These are phyloP conservation scores for Eupristina koningsbergeri DNA, from an alignment of 1,140 invertebrate species.

Conservation along the genomic window DNA sequence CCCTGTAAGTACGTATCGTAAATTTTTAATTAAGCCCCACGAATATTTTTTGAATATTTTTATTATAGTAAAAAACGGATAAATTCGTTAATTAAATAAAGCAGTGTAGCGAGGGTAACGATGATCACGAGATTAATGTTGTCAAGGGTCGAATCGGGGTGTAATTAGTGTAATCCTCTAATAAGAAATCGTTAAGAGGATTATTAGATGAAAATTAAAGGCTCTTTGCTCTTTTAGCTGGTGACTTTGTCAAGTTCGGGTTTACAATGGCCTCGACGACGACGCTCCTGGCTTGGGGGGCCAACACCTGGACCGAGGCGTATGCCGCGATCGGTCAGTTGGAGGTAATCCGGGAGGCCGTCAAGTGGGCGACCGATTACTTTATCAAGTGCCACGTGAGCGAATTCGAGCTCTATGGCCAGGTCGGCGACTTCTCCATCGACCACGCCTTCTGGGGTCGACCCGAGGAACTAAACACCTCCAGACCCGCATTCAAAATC, in stretches of 20 bases:
- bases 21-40: no score
- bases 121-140: background rate
- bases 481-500: slow-evolving; percentile 77
- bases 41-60: no score
- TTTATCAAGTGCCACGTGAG: slow-evolving; percentile 77
- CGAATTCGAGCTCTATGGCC: slow-evolving; percentile 75
- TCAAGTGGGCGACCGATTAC: slow-evolving; percentile 79
- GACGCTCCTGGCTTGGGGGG: slow-evolving; percentile 77
- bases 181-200: background rate
- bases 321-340: slow-evolving; percentile 71
- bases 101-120: background rate
- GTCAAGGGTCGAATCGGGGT: background rate
- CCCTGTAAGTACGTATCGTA: no score
- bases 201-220: background rate
- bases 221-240: slow-evolving; percentile 69
- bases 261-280: slow-evolving; percentile 78
- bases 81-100: background rate
- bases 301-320: slow-evolving; percentile 74
- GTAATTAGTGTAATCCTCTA: background rate
- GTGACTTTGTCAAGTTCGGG: slow-evolving; percentile 79
- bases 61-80: no score
- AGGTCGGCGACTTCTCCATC: slow-evolving; percentile 75
- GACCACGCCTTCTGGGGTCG: slow-evolving; percentile 77
- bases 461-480: slow-evolving; percentile 77
- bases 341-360: slow-evolving; percentile 69